Conservation (phyloP, 2,113 vertebrate species). For the Dicentrarchus labrax region DNA sequence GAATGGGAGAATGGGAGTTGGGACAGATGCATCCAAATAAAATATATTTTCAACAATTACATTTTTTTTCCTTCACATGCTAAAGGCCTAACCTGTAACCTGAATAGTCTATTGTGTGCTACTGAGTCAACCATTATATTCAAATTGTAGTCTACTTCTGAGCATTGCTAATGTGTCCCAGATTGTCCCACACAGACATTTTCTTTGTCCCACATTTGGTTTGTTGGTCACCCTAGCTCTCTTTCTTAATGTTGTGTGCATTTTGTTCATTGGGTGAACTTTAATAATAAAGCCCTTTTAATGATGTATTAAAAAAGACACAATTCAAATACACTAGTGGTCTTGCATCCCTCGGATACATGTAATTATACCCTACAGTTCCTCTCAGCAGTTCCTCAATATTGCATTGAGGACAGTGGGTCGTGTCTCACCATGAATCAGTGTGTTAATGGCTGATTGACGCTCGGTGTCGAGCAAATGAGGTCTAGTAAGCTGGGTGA, state of each 20-base stretch:
- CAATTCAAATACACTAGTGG: conserved; percentile 6
- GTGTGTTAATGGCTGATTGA: conserved; percentile 66
- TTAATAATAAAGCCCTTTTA: conserved; percentile 3
- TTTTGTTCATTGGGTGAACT: not conserved
- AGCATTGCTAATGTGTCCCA: too few relatives aligned
- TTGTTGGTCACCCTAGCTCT: too few relatives aligned
- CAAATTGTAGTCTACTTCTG: too few relatives aligned
- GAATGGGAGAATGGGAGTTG: too few relatives aligned
- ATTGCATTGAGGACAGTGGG: conserved; percentile 44
- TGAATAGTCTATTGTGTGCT: too few relatives aligned
- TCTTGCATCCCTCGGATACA: conserved; percentile 17
- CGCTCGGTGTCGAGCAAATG: conserved; percentile 60
- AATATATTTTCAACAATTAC: too few relatives aligned
- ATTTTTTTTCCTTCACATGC: too few relatives aligned
- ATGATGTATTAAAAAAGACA: conserved; percentile 38
- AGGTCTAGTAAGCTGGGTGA: conserved; percentile 65
- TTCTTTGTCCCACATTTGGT: too few relatives aligned
- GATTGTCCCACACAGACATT: too few relatives aligned
- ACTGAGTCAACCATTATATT: too few relatives aligned
- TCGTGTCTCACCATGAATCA: conserved; percentile 44
- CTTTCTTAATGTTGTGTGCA: not conserved
- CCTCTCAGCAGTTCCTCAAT: conserved; percentile 41
- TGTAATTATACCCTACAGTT: conserved; percentile 40
- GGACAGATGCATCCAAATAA: too few relatives aligned
- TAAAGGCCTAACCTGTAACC: too few relatives aligned